phyloP scores from a whole-genome alignment of 2,113 vertebrate species.

The Corvus moneduloides region DNA sequence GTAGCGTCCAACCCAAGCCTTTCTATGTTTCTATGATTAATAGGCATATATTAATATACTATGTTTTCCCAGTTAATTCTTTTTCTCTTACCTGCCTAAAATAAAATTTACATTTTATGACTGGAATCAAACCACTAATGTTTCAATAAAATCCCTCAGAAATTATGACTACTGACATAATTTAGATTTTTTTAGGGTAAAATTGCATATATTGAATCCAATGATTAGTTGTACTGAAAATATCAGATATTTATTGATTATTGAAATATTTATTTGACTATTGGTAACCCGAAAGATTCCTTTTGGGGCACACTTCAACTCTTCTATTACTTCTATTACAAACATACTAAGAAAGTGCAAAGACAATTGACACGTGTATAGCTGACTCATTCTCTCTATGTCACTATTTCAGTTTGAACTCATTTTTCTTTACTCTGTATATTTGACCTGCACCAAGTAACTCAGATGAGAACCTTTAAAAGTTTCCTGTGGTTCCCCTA shows the following conservation, averaged over 20 bases:
- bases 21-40: background rate
- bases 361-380: background rate
- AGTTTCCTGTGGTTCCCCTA: background rate
- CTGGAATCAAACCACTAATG: background rate
- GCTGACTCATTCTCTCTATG: background rate
- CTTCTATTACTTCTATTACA: background rate
- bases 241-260: background rate
- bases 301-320: background rate
- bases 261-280: background rate
- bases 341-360: background rate
- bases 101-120: background rate
- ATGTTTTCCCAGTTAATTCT: background rate
- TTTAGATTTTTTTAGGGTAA: background rate
- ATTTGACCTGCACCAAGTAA: background rate
- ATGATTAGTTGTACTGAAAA: background rate
- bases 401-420: background rate
- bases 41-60: background rate
- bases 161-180: background rate
- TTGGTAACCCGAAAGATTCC: background rate
- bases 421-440: background rate
- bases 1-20: background rate
- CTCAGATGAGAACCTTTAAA: background rate
- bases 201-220: background rate
- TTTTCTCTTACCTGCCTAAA: background rate
- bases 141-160: background rate